Evolutionary conservation across 2,797 vertebrate species (phyloP), one percentile per base, ranked within the genome.

Genomic region (Alcedo quadribrachys): DNA sequence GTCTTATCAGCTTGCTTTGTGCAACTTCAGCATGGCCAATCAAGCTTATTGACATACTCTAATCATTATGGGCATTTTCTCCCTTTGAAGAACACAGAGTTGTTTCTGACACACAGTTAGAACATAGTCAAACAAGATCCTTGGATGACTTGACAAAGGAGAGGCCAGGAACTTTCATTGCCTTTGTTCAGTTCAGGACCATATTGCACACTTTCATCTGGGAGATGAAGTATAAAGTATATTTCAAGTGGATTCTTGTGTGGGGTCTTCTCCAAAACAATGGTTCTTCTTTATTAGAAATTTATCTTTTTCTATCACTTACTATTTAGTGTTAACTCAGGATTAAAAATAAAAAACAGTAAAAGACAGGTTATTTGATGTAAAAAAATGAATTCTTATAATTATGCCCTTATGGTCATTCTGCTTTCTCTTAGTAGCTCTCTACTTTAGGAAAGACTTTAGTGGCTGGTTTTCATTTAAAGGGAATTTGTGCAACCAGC

Each of bases 21-120:
- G 62, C 87, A 53, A 27, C 74, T 83, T 92, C 87, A 76, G 70
- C 71, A 46, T 57, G 87, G 32, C 75, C 45, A 43, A 7, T 92
- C 50, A 75, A 63, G 76, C 54, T 87, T 92, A 84, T 86, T 90
- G 78, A 81, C 13, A 8, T 55, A 6, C 19, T 82, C 11, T 42
- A 43, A 86, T 93, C 66, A 7, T 92, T 87, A 48, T 17, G 81
- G 46, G 33, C 67, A 33, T 92, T 86, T 96, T 17, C 18, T 85
- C 28, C 24, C 42, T 48, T 61, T 54, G 63, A 86, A 93, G 83
- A 90, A 4, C 32, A 30, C 18, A 43, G 35, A 5, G 24, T 54
- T 90, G 50, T 76, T 79, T 87, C 60, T 92, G 63, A 74, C n/a
- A 10, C 1, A 8, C 69, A 32, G 50, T 45, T 66, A 46, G 37